A percentile compares a stretch with the other conserved stretches of the same genome.
These are phyloP conservation scores for Heliconius melpomene DNA, from an alignment of 1,140 invertebrate genomes.

Conservation along the genomic window DNA sequence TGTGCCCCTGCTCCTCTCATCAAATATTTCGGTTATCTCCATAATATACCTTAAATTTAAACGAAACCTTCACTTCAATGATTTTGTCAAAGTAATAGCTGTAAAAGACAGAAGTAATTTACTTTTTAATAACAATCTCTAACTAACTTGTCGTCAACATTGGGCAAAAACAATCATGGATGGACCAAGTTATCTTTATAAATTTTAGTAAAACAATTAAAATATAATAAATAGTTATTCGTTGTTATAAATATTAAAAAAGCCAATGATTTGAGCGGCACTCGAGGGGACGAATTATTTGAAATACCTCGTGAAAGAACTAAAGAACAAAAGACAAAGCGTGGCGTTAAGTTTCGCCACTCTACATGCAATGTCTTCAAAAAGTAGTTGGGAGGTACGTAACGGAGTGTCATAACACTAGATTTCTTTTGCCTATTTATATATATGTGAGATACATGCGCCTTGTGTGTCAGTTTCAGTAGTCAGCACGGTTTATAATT, in stretches of 20 bases:
- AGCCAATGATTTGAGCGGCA: no score
- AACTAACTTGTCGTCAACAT: background rate
- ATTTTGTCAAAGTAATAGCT: background rate
- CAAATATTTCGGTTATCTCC: no score
- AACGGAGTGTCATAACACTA: background rate
- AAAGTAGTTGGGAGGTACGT: background rate
- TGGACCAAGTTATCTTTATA: background rate
- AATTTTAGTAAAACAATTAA: background rate
- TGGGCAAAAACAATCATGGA: background rate
- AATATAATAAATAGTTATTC: no score
- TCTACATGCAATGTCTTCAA: background rate
- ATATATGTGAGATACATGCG: background rate
- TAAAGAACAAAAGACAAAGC: background rate
- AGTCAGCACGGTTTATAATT: no score
- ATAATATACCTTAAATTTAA: background rate
- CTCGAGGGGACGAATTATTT: background rate
- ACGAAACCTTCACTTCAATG: background rate
- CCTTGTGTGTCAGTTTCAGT: no score
- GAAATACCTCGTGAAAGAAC: no score
- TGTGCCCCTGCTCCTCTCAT: no score
- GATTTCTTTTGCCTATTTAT: background rate
- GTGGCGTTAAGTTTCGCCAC: background rate
- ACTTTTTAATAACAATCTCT: background rate
- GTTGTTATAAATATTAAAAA: no score
- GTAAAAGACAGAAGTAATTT: constrained; percentile 1